Base-by-base conservation (phyloP, 2,797 vertebrate genomes). In the Syncerus caffer region DNA sequence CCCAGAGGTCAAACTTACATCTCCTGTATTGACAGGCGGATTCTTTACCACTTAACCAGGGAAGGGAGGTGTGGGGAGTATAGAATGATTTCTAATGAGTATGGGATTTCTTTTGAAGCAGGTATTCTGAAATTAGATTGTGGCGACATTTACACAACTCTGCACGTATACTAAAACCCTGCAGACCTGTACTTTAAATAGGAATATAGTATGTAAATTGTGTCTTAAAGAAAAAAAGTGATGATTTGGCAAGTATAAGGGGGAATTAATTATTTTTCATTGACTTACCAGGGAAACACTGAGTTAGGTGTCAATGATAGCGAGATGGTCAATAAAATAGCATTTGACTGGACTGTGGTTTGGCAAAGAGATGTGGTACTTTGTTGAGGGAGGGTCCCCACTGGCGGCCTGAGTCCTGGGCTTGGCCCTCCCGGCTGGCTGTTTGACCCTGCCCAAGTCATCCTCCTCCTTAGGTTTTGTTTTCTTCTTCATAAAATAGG, bases 311-410 rank as follows among this genome's bases (percentile, higher is more conserved):
- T 31, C 38, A 42, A 2, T 71, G 16, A 21, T 3, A 50, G 23
- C 29, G n/a, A 45, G 21, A 7, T 29, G 64, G 79, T 53, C 89
- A 13, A 4, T 16, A 29, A n/a, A 79, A 53, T 3, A 57, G 86
- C 27, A 1, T n/a, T 16, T 71, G 9, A 4, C 51, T 23, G 19
- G 7, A 17, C 25, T 1, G 12, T 23, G 82, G 19, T n/a, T 15
- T 25, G 29, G 6, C 38, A 15, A 17, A 76, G 13, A 8, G 16
- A 27, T 62, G 6, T 34, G 83, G 31, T 82, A 6, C 2, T 2
- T 38, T 15, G 0, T 4, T 1, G 31, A 1, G 34, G 31, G 25
- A 57, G 21, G 51, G 19, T 34, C 27, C 64, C 31, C 6, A 0
- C 17, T 1, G 3, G 23, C 0, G 16, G 51, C 27, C 42, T 1